Base-by-base conservation (phyloP, 2,888 invertebrate species). In the Luperina testacea region DNA sequence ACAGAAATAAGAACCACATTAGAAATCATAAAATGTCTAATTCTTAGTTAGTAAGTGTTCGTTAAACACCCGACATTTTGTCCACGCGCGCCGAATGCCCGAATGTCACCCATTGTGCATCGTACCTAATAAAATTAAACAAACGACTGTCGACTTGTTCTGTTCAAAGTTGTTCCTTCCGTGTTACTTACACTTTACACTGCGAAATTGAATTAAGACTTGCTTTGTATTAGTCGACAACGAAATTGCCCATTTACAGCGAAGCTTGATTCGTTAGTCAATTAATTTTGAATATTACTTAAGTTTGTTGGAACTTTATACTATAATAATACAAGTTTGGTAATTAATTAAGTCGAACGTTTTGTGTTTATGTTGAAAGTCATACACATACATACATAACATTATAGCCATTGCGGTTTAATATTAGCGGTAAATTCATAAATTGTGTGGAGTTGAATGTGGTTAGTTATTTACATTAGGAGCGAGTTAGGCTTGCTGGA, bases 21-120 rank as follows among this genome's bases (percentile, higher is more conserved):
- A 76, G 77, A 83, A 84, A 89, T 90, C 91, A 91, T 92, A 90
- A 92, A 92, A 91, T 90, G 90, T 91, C 90, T 92, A 92, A 92
- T 92, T 92, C 89, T 88, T 86, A 69, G 51, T 91, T 88, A 89
- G 89, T 89, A 89, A 91, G 91, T 89, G 88, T 84, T 82, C 76
- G 82, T 83, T 83, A 65, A 82, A 72, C 90, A 90, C 90, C 90
- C 90, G 68, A 90, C 77, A 68, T 71, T 87, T 71, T 61, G 45
- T 51, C 82, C 81, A 48, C 80, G 69, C 57, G 74, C 61, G 42
- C 45, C 27, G 32, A 59, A 73, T 70, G 76, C 85, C 38, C n/a
- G 27, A 63, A 73, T 70, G 78, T 85, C 78, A 78, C 75, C 68
- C 73, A 68, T 76, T 72, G 80, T 78, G 72, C 81, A 87, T 82